Evolutionary conservation across 2,888 invertebrate species (phyloP).

Genomic region (Pandemis cinnamomeana): DNA sequence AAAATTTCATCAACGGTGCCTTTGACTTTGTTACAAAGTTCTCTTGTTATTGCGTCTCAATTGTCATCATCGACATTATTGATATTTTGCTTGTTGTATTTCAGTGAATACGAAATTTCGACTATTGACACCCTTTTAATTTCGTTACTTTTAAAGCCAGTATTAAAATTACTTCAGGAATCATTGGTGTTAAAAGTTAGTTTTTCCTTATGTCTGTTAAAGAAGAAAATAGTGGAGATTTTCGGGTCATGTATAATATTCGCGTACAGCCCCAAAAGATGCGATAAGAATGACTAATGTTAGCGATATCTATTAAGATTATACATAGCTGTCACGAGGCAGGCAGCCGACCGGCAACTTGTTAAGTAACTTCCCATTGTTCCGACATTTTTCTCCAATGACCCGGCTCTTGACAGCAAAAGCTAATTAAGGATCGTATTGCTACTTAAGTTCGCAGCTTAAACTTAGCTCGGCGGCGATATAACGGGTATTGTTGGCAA

Average conservation of each 20-base stretch:
- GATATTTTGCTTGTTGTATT: conserved; percentile 8
- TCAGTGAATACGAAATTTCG: not conserved
- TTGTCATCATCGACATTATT: conserved; percentile 22
- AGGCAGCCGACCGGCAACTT: conserved; percentile 41
- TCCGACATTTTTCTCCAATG: conserved; percentile 49
- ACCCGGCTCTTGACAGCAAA: conserved; percentile 13
- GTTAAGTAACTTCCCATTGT: conserved; percentile 50
- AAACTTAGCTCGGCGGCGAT: not conserved
- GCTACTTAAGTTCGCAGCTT: conserved; percentile 17
- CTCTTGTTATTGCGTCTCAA: conserved; percentile 39
- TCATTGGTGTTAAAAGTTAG: too few species aligned
- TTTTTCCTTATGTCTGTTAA: not conserved
- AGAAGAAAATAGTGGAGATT: not conserved
- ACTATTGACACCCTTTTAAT: not conserved
- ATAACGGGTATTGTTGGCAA: not conserved
- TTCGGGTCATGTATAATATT: conserved; percentile 5
- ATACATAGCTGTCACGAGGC: conserved; percentile 13
- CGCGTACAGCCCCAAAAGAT: not conserved
- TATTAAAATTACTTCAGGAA: too few species aligned
- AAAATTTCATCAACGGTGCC: conserved; percentile 44
- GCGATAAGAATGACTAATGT: conserved; percentile 30
- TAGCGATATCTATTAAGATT: conserved; percentile 30
- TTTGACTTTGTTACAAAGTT: conserved; percentile 47
- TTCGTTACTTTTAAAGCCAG: not conserved
- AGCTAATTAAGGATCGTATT: conserved; percentile 28